phyloP scores from a whole-genome alignment of 2,888 invertebrate species.

The Balanococcus diminutus region DNA sequence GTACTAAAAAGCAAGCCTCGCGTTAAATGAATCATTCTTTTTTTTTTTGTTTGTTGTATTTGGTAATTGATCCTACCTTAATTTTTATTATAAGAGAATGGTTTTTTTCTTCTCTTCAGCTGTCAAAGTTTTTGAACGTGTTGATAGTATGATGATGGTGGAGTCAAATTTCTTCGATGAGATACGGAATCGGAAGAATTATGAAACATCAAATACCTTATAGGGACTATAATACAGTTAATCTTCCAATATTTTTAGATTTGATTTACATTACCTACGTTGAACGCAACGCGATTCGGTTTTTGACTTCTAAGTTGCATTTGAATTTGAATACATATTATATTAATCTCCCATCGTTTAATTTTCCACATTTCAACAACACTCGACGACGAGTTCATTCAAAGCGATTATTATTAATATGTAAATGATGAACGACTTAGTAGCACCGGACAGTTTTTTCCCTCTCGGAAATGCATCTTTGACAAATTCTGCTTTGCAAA shows the following conservation, averaged over 20 bases:
- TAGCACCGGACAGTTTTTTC: neutral
- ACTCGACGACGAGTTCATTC: neutral
- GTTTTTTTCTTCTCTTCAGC: neutral
- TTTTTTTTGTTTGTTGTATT: no score
- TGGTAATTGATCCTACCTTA: neutral
- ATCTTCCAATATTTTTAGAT: neutral
- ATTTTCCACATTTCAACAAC: neutral
- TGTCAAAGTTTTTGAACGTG: neutral
- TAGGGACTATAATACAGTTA: no score
- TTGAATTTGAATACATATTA: neutral
- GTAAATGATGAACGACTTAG: slow-evolving; percentile 7
- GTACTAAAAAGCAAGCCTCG: neutral
- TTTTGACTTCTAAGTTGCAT: neutral
- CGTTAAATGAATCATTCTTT: neutral
- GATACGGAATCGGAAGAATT: neutral
- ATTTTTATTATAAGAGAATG: no score
- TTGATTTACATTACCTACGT: neutral
- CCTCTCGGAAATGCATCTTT: neutral
- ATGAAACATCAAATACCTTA: neutral
- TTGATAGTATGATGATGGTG: neutral
- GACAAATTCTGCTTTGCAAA: slow-evolving; percentile 1
- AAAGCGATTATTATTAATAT: neutral
- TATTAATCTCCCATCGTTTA: neutral
- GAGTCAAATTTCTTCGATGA: neutral
- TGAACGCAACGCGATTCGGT: neutral